Evolutionary conservation across 2,113 vertebrate genomes (phyloP).

Genomic region (Pterocles burchelli): DNA sequence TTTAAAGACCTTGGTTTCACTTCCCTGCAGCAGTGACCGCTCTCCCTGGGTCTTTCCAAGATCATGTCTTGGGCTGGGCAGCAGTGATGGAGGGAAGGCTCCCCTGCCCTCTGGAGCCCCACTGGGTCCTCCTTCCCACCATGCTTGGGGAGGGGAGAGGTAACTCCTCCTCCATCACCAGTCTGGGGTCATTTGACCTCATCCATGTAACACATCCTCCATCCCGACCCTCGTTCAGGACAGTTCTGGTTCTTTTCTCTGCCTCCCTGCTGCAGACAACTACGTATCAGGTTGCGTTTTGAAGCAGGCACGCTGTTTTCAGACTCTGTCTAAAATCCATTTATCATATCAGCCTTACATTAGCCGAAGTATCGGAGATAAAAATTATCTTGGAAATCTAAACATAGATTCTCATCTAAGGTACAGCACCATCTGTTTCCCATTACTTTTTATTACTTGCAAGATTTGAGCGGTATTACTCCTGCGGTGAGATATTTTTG

Average conservation of each 20-base stretch:
- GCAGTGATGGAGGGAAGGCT: neutral
- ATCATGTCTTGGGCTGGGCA: fast-evolving
- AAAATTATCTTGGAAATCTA: conserved; percentile 58
- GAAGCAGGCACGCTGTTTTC: neutral
- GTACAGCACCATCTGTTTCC: conserved; percentile 68
- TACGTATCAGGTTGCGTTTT: neutral
- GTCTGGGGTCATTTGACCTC: neutral
- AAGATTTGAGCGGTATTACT: conserved; percentile 57
- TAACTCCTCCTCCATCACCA: neutral
- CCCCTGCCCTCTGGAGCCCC: fast-evolving
- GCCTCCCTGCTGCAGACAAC: neutral
- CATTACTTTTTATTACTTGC: conserved; percentile 63
- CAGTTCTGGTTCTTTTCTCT: conserved; percentile 19
- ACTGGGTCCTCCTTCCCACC: fast-evolving
- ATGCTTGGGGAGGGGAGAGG: neutral
- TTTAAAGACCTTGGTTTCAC: neutral
- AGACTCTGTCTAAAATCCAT: neutral
- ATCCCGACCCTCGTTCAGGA: fast-evolving
- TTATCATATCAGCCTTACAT: conserved; percentile 42
- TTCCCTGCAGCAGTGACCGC: neutral
- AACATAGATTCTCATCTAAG: conserved; percentile 65
- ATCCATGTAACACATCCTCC: neutral
- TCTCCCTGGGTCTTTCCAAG: neutral
- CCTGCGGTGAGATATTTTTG: conserved; percentile 42
- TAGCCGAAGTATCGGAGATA: conserved; percentile 43